Evolutionary conservation across 2,113 vertebrate species (phyloP).

Genomic region (Nesogale talazaci): DNA sequence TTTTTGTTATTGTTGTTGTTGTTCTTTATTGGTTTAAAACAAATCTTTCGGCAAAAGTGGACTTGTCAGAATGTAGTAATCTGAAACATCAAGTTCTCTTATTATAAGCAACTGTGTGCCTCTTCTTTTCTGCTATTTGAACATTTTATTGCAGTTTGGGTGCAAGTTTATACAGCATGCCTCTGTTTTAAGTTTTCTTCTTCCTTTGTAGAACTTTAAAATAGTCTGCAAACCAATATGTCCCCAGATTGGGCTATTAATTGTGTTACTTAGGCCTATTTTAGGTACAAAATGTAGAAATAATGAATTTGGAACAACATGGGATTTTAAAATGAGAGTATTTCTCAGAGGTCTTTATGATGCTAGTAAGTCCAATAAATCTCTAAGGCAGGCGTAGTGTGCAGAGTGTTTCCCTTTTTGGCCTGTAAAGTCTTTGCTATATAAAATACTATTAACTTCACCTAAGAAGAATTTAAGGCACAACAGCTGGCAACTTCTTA

Average conservation of each 20-base stretch:
- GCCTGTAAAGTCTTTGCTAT: background rate
- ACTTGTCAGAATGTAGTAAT: background rate
- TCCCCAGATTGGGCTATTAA: background rate
- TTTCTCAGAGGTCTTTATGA: constrained; percentile 2
- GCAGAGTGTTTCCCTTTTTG: background rate
- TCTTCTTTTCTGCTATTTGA: background rate
- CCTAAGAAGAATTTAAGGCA: constrained; percentile 39
- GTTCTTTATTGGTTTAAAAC: background rate
- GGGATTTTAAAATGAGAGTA: background rate
- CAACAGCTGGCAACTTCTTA: background rate
- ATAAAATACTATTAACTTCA: background rate
- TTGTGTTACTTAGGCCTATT: background rate
- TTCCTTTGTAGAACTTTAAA: constrained; percentile 23
- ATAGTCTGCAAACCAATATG: background rate
- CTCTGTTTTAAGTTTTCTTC: background rate
- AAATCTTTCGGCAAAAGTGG: background rate
- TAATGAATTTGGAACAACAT: background rate
- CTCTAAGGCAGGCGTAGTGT: background rate
- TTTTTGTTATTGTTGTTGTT: background rate
- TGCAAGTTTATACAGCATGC: no score
- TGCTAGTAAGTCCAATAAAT: background rate
- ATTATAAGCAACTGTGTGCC: background rate
- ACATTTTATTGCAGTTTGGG: no score
- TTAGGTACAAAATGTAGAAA: constrained; percentile 19
- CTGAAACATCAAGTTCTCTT: background rate